Evolutionary conservation across 2,113 vertebrate species (phyloP).

Genomic region (Natator depressus): DNA sequence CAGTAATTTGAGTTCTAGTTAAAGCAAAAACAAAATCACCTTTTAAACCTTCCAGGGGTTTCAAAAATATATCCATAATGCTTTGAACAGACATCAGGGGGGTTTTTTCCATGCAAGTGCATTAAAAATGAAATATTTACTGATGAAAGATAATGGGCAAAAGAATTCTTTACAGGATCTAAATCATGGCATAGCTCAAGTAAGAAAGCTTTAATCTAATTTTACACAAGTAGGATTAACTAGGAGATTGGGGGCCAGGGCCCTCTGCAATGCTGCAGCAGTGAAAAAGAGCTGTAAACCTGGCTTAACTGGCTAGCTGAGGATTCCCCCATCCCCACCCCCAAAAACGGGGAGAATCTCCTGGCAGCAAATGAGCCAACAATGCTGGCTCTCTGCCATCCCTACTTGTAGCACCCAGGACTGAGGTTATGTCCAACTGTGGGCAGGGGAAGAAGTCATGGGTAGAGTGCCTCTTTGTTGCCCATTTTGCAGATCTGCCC

Average conservation of each 20-base stretch:
- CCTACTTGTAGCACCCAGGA: neutral
- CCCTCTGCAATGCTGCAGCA: neutral
- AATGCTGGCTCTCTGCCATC: accelerated
- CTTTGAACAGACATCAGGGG: neutral
- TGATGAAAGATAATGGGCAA: neutral
- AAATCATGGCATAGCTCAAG: slow-evolving; percentile 24
- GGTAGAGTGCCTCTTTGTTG: neutral
- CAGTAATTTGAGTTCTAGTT: slow-evolving; percentile 24
- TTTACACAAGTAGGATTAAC: neutral
- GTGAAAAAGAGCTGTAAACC: neutral
- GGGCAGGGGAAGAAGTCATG: neutral
- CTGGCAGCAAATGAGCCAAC: neutral
- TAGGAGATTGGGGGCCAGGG: neutral
- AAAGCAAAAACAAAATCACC: neutral
- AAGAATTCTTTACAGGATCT: slow-evolving; percentile 24
- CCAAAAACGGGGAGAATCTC: neutral
- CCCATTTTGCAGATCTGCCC: neutral
- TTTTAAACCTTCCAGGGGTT: neutral
- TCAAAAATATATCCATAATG: slow-evolving; percentile 44
- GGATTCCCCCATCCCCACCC: neutral
- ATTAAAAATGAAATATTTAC: slow-evolving; percentile 21
- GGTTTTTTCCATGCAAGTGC: slow-evolving; percentile 1
- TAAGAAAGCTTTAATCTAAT: slow-evolving; percentile 1
- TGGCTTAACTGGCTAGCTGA: neutral
- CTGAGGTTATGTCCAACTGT: neutral